These are phyloP conservation scores for Antennarius maculatus DNA, from an alignment of 2,797 vertebrate genomes.

Conservation along the genomic window DNA sequence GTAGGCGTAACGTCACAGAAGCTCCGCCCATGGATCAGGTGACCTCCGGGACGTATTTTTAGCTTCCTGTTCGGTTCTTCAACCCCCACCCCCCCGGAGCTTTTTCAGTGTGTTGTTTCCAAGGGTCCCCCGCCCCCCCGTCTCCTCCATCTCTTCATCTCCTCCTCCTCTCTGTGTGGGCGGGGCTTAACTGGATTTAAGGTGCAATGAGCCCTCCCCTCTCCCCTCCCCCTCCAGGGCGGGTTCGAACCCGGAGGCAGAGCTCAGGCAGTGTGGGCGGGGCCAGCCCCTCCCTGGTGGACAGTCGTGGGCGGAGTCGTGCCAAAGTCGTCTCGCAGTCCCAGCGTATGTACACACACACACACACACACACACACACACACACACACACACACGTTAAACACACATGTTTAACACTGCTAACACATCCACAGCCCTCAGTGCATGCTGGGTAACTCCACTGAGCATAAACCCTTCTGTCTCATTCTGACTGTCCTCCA, in stretches of 20 bases:
- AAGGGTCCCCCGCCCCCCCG: conserved; percentile 35
- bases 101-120: conserved; percentile 1
- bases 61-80: too few relatives aligned
- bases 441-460: conserved; percentile 84
- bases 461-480: conserved; percentile 65
- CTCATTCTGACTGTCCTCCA: conserved; percentile 80
- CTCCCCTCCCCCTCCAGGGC: conserved; percentile 78
- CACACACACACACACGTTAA: too few relatives aligned
- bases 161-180: conserved; percentile 35
- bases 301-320: conserved; percentile 93
- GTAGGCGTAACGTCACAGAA: too few relatives aligned
- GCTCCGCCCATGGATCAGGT: too few relatives aligned
- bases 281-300: conserved; percentile 83
- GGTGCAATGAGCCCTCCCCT: too few relatives aligned
- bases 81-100: conserved; percentile 21
- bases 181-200: too few relatives aligned
- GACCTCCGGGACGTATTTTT: too few relatives aligned
- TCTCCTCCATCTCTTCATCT: conserved; percentile 39
- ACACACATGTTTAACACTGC: conserved; percentile 6
- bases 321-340: conserved; percentile 98
- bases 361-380: not conserved
- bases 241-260: conserved; percentile 92
- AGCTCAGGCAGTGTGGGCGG: conserved; percentile 90
- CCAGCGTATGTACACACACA: conserved; percentile 85
- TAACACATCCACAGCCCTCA: conserved; percentile 47